Percentiles rank a stretch among this genome's conserved stretches.
Conservation (phyloP, 2,888 invertebrate genomes). For the Anoplius nigerrimus region DNA sequence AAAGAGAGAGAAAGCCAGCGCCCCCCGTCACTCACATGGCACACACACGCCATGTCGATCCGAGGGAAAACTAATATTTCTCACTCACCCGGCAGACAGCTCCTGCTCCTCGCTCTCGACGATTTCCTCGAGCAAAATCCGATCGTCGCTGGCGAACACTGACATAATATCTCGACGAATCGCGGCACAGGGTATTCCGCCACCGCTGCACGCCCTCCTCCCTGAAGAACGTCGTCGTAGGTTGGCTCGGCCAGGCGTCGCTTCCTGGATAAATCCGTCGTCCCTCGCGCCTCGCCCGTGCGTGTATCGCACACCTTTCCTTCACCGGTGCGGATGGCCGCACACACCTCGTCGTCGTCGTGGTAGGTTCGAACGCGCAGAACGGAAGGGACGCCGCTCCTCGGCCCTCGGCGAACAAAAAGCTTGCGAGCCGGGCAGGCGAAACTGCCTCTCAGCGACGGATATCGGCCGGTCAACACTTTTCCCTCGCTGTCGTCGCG, state of each 20-base stretch:
- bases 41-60: not conserved
- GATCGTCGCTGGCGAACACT: slow-evolving; percentile 77
- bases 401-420: no score
- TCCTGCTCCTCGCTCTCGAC: slow-evolving; percentile 76
- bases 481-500: slow-evolving; percentile 41
- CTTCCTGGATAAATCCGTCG: slow-evolving; percentile 10
- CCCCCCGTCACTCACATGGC: not conserved
- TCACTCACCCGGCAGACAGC: slow-evolving; percentile 69
- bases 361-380: no score
- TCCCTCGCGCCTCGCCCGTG: slow-evolving; percentile 29
- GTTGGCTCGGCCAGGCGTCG: slow-evolving; percentile 45
- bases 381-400: no score
- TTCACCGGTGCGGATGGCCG: no score
- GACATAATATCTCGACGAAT: slow-evolving; percentile 75
- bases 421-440: no score
- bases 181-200: slow-evolving; percentile 50
- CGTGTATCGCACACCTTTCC: no score
- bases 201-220: slow-evolving; percentile 40
- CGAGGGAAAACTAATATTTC: not conserved
- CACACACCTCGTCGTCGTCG: no score
- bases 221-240: slow-evolving; percentile 43
- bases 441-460: not conserved
- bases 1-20: no score
- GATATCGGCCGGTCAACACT: no score
- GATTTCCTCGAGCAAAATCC: slow-evolving; percentile 77